Evolutionary conservation across 2,888 invertebrate genomes (phyloP).

Genomic region (Celastrina argiolus): DNA sequence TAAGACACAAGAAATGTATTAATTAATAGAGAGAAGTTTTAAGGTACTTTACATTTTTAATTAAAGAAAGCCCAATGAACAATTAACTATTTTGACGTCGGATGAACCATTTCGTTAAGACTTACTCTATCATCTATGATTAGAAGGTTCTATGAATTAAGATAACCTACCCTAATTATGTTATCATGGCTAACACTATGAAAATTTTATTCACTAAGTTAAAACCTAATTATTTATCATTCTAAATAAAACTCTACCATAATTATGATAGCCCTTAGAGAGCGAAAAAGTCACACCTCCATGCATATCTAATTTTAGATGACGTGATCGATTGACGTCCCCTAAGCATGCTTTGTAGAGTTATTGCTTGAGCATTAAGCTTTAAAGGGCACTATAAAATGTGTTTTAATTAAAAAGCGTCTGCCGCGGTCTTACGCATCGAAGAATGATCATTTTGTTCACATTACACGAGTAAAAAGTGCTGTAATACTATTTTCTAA

Average conservation of each 20-base stretch:
- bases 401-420: not conserved
- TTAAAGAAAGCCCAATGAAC: not conserved
- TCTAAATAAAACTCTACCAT: too few species aligned
- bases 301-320: constrained; percentile 14
- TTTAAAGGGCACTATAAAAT: not conserved
- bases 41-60: not conserved
- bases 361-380: not conserved
- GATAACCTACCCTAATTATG: too few species aligned
- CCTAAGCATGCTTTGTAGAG: constrained; percentile 5
- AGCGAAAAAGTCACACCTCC: not conserved
- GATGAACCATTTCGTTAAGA: not conserved
- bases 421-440: not conserved
- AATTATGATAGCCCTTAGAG: too few species aligned
- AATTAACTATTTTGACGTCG: too few species aligned
- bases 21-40: not conserved
- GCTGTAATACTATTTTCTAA: not conserved
- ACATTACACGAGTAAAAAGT: not conserved
- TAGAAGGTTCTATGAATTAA: too few species aligned
- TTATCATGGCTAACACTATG: too few species aligned
- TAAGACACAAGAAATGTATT: not conserved
- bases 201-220: too few species aligned
- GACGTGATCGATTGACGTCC: not conserved
- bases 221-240: too few species aligned
- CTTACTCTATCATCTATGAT: too few species aligned
- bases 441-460: not conserved